Evolutionary conservation across 1,140 invertebrate species (phyloP).

Genomic region (Camponotus pennsylvanicus): DNA sequence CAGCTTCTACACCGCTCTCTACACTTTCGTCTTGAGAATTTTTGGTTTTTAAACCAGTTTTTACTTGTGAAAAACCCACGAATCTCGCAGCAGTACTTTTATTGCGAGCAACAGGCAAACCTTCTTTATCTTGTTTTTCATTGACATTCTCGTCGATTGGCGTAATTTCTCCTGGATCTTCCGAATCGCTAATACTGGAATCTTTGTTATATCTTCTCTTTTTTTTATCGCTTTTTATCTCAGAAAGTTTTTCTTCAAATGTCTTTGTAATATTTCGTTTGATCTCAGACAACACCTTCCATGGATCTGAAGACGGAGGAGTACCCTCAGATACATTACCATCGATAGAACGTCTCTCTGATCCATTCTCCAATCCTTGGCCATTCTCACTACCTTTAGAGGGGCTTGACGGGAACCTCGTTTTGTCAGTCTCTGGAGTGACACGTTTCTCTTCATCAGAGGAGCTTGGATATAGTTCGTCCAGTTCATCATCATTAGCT

Average conservation of each 20-base stretch:
- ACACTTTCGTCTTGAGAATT: slow-evolving; percentile 84
- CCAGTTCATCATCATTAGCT: slow-evolving; percentile 90
- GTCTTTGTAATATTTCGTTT: slow-evolving; percentile 89
- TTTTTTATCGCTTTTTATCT: slow-evolving; percentile 86
- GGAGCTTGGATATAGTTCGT: slow-evolving; percentile 88
- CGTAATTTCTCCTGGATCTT: slow-evolving; percentile 85
- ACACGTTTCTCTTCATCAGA: slow-evolving; percentile 88
- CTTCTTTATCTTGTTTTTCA: slow-evolving; percentile 78
- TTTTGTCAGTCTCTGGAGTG: slow-evolving; percentile 85
- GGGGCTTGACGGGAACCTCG: slow-evolving; percentile 70
- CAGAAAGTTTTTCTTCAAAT: slow-evolving; percentile 88
- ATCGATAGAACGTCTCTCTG: slow-evolving; percentile 85
- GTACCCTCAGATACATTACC: slow-evolving; percentile 82
- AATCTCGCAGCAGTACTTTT: slow-evolving; percentile 77
- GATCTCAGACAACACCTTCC: slow-evolving; percentile 87
- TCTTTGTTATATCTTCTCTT: slow-evolving; percentile 82
- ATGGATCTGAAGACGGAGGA: slow-evolving; percentile 85
- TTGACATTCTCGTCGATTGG: slow-evolving; percentile 77
- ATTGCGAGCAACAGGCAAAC: background rate
- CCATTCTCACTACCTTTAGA: slow-evolving; percentile 74
- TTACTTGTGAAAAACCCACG: slow-evolving; percentile 80
- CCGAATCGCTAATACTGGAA: slow-evolving; percentile 88
- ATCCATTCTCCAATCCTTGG: slow-evolving; percentile 74
- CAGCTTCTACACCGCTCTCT: slow-evolving; percentile 87
- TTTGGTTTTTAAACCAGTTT: slow-evolving; percentile 83